Conservation (phyloP, 2,888 invertebrate species). For the Mythimna impura region DNA sequence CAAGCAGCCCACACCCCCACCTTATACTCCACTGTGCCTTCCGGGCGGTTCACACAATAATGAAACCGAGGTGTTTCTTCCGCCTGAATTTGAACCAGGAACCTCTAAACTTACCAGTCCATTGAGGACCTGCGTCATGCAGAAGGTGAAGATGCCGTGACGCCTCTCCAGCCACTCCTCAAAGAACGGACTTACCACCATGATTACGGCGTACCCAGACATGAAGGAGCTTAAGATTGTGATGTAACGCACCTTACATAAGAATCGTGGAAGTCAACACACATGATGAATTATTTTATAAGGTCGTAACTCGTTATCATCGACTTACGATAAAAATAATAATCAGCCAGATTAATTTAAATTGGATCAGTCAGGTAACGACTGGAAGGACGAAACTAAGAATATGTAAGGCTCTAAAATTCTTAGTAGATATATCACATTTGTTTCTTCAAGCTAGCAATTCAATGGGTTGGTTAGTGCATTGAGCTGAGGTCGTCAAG, state of each 20-base stretch:
- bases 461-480: slow-evolving; percentile 41
- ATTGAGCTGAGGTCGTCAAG: slow-evolving; percentile 51
- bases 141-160: too few relatives aligned
- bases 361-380: slow-evolving; percentile 23
- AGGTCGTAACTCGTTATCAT: slow-evolving; percentile 39
- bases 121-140: too few relatives aligned
- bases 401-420: background rate
- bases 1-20: too few relatives aligned
- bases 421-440: background rate
- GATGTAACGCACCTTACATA: background rate
- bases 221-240: background rate
- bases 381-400: background rate
- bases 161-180: too few relatives aligned
- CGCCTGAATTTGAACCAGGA: too few relatives aligned
- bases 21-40: too few relatives aligned
- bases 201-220: too few relatives aligned
- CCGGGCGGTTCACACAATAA: too few relatives aligned
- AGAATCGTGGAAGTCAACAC: slow-evolving; percentile 13
- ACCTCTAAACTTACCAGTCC: too few relatives aligned
- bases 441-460: slow-evolving; percentile 7
- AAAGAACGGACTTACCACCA: too few relatives aligned
- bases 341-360: slow-evolving; percentile 32
- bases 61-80: too few relatives aligned
- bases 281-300: slow-evolving; percentile 30
- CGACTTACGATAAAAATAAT: slow-evolving; percentile 16